Evolutionary conservation across 1,140 invertebrate species (phyloP).

Genomic region (Drosophila watanabei): DNA sequence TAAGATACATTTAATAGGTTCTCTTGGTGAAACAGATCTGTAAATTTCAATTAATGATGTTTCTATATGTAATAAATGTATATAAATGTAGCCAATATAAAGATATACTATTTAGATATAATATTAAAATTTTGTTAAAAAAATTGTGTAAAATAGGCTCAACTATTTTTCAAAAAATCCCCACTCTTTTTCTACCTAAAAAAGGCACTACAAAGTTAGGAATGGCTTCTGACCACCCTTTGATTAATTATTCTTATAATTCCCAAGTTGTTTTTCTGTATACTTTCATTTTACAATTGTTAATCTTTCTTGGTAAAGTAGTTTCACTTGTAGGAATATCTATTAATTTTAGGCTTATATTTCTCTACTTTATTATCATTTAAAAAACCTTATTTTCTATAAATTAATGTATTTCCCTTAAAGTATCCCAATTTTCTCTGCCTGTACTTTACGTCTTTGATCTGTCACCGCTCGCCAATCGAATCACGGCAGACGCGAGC

Average conservation of each 20-base stretch:
- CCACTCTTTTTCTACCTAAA: no score
- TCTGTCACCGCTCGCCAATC: conserved; percentile 83
- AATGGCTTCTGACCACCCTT: not conserved
- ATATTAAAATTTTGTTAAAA: no score
- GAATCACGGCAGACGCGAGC: conserved; percentile 77
- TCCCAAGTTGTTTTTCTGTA: not conserved
- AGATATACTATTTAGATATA: no score
- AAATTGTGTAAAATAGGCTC: no score
- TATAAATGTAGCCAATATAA: no score
- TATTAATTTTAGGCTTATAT: not conserved
- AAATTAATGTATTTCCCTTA: not conserved
- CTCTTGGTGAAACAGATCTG: not conserved
- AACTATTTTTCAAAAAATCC: no score
- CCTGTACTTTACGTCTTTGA: conserved; percentile 58
- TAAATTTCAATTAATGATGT: no score
- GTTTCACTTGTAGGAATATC: no score
- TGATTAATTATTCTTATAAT: not conserved
- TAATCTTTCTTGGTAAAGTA: not conserved
- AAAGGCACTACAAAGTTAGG: no score
- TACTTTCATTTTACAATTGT: not conserved
- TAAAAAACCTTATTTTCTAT: not conserved
- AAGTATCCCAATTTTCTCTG: not conserved
- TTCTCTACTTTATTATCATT: not conserved
- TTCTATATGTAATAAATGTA: no score
- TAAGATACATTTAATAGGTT: not conserved